phyloP scores from a whole-genome alignment of 2,113 vertebrate species.

The Pionites leucogaster region DNA sequence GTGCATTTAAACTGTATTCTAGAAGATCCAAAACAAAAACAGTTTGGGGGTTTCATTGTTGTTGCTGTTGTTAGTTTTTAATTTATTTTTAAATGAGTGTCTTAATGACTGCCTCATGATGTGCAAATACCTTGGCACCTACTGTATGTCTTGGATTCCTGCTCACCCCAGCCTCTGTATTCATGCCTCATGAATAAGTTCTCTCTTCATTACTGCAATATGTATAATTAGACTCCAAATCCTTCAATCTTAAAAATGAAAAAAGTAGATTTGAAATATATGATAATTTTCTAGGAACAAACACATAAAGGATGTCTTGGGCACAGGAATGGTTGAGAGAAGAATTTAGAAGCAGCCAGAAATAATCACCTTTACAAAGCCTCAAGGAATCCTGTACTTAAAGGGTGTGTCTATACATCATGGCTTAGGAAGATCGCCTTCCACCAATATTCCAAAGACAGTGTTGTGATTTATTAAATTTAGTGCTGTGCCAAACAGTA shows the following conservation, averaged over 20 bases:
- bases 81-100: not conserved
- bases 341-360: not conserved
- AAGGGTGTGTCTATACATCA: not conserved
- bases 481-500: not conserved
- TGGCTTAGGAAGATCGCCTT: not conserved
- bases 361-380: not conserved
- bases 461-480: not conserved
- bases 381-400: not conserved
- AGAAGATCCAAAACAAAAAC: not conserved
- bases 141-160: not conserved
- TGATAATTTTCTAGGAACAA: not conserved
- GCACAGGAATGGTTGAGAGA: not conserved
- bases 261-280: not conserved
- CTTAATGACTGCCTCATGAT: not conserved
- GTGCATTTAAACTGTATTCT: not conserved
- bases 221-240: not conserved
- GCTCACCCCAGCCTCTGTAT: not conserved
- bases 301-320: not conserved
- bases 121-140: not conserved
- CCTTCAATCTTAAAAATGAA: not conserved
- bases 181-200: not conserved
- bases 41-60: fast-evolving
- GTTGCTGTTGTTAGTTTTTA: not conserved
- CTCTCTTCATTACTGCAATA: not conserved
- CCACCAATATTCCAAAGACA: not conserved